These are phyloP conservation scores for Ormia ochracea DNA, from an alignment of 2,888 invertebrate species.

Conservation along the genomic window DNA sequence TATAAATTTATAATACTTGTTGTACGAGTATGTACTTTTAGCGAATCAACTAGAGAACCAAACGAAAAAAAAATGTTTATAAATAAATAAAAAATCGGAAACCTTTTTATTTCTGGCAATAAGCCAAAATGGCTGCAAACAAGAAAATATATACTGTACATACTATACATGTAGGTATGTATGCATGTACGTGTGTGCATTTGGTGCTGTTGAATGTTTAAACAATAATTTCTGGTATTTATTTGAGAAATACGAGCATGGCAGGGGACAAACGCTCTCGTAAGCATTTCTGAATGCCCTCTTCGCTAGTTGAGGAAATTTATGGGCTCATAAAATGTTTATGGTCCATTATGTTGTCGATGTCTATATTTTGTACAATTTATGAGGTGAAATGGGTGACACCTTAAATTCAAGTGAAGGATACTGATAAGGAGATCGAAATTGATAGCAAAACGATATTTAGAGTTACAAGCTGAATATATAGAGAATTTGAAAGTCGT, in stretches of 20 bases:
- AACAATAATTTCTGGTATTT: slow-evolving; percentile 69
- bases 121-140: slow-evolving; percentile 67
- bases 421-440: too few relatives aligned
- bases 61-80: not conserved
- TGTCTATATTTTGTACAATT: not conserved
- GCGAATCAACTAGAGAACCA: not conserved
- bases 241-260: not conserved
- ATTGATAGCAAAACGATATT: too few relatives aligned
- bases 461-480: too few relatives aligned
- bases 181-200: slow-evolving; percentile 66
- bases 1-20: slow-evolving; percentile 49
- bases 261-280: slow-evolving; percentile 7
- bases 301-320: not conserved
- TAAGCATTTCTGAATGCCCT: slow-evolving; percentile 17
- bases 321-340: slow-evolving; percentile 18
- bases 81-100: slow-evolving; percentile 42
- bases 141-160: not conserved
- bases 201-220: slow-evolving; percentile 74
- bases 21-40: too few relatives aligned
- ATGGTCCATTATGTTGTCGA: slow-evolving; percentile 11
- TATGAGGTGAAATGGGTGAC: too few relatives aligned
- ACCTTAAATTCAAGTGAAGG: too few relatives aligned
- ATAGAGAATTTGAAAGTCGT: too few relatives aligned
- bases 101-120: slow-evolving; percentile 64
- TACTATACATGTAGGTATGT: not conserved